Evolutionary conservation across 2,888 invertebrate genomes (phyloP).

Genomic region (Lysandra bellargus): DNA sequence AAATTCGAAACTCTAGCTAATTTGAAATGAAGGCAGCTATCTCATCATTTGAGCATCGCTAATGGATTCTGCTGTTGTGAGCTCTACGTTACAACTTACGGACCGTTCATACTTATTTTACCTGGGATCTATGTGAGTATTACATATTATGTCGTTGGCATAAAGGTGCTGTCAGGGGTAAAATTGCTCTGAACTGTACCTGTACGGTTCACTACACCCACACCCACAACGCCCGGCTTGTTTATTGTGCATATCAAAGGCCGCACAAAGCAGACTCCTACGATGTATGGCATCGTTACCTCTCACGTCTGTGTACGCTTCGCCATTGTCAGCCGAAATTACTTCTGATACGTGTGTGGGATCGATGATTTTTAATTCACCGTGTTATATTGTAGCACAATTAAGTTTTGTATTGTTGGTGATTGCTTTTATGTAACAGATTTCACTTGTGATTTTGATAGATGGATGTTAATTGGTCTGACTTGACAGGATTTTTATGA

Average conservation of each 20-base stretch:
- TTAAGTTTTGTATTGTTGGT: neutral
- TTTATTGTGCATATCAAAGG: slow-evolving; percentile 64
- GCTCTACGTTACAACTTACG: slow-evolving; percentile 23
- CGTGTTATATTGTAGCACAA: neutral
- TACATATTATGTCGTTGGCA: neutral
- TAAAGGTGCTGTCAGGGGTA: neutral
- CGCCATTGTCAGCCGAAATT: slow-evolving; percentile 19
- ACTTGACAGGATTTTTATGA: neutral
- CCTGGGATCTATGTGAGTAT: neutral
- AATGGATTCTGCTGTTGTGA: slow-evolving; percentile 34
- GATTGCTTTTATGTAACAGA: neutral
- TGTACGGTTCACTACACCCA: slow-evolving; percentile 51
- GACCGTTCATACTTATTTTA: neutral
- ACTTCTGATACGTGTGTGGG: slow-evolving; percentile 12
- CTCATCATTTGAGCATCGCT: slow-evolving; percentile 33
- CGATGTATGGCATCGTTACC: slow-evolving; percentile 46
- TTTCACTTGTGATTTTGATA: neutral
- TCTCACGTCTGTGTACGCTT: slow-evolving; percentile 27
- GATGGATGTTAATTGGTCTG: neutral
- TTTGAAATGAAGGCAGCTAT: neutral
- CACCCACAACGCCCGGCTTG: slow-evolving; percentile 54
- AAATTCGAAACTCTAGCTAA: neutral
- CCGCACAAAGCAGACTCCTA: slow-evolving; percentile 53
- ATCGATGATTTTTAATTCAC: slow-evolving; percentile 1
- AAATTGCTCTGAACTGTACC: slow-evolving; percentile 29